Percentiles rank a stretch among this genome's conserved stretches.
Evolutionary conservation across 2,888 invertebrate genomes (phyloP).

Genomic region (Galerucella pusilla): DNA sequence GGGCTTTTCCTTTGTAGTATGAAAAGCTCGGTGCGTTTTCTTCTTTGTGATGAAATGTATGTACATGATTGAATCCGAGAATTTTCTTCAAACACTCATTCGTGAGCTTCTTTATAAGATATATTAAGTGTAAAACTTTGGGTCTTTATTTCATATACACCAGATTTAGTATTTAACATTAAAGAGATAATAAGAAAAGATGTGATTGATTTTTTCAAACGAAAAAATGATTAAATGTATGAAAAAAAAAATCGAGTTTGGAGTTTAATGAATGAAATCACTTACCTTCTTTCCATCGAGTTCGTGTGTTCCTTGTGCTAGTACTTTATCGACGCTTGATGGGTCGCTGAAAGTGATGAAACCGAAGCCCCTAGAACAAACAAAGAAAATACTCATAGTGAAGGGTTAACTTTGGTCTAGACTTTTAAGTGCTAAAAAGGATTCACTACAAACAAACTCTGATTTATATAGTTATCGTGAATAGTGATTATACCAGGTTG

Average conservation of each 20-base stretch:
- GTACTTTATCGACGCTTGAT: constrained; percentile 98
- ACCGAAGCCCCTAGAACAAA: constrained; percentile 93
- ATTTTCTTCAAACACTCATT: constrained; percentile 44
- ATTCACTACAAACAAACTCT: neutral
- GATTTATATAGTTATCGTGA: neutral
- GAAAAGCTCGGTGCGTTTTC: constrained; percentile 41
- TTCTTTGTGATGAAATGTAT: constrained; percentile 49
- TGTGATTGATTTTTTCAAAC: neutral
- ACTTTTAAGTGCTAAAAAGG: neutral
- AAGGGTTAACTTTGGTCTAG: constrained; percentile 12
- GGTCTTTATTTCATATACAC: constrained; percentile 20
- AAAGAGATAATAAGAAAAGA: neutral
- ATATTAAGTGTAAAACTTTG: constrained; percentile 29
- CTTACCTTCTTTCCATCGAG: constrained; percentile 99
- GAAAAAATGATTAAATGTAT: no score
- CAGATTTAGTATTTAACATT: neutral
- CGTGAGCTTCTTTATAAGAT: constrained; percentile 33
- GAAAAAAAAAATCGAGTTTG: no score
- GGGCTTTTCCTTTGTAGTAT: constrained; percentile 44
- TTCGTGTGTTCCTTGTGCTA: constrained; percentile 98
- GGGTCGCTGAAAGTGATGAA: constrained; percentile 99
- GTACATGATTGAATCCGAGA: constrained; percentile 48
- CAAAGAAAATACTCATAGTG: constrained; percentile 53
- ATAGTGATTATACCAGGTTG: no score
- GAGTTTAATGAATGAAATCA: neutral